Evolutionary conservation across 2,888 invertebrate species (phyloP).

Genomic region (Meteorus colon): DNA sequence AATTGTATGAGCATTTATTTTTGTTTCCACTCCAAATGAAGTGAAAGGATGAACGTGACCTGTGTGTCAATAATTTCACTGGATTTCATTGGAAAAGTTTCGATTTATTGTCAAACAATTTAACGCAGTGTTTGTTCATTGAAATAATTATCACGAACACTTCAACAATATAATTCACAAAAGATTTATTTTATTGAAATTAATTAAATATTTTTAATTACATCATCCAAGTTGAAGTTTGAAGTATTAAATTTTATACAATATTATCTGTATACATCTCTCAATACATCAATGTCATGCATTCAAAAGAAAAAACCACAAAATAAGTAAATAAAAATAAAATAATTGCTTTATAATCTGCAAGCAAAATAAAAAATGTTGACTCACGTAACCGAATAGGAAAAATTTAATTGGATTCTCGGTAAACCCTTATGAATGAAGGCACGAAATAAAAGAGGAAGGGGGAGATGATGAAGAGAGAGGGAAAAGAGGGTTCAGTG

Average conservation of each 20-base stretch:
- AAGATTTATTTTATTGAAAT: neutral
- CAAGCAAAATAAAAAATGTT: slow-evolving; percentile 28
- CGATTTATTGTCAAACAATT: neutral
- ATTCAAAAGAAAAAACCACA: slow-evolving; percentile 7
- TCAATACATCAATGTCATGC: neutral
- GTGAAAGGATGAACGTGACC: neutral
- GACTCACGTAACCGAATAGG: slow-evolving; percentile 11
- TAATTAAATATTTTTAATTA: slow-evolving; percentile 7
- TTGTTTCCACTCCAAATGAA: slow-evolving; percentile 3
- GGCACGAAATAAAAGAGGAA: neutral
- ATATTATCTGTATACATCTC: neutral
- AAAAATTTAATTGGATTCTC: slow-evolving; percentile 46
- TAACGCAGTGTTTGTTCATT: no score
- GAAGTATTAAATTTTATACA: no score
- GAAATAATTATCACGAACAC: no score
- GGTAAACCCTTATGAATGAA: slow-evolving; percentile 48
- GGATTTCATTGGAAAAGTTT: neutral
- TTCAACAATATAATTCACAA: neutral
- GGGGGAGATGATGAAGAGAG: neutral
- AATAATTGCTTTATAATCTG: slow-evolving; percentile 41
- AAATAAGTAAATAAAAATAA: slow-evolving; percentile 12
- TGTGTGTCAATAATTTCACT: neutral
- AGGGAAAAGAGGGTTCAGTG: slow-evolving; percentile 45
- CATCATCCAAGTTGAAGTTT: neutral
- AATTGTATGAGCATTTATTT: slow-evolving; percentile 2